Evolutionary conservation across 2,888 invertebrate genomes (phyloP).

Genomic region (Linnaemya vulpina): DNA sequence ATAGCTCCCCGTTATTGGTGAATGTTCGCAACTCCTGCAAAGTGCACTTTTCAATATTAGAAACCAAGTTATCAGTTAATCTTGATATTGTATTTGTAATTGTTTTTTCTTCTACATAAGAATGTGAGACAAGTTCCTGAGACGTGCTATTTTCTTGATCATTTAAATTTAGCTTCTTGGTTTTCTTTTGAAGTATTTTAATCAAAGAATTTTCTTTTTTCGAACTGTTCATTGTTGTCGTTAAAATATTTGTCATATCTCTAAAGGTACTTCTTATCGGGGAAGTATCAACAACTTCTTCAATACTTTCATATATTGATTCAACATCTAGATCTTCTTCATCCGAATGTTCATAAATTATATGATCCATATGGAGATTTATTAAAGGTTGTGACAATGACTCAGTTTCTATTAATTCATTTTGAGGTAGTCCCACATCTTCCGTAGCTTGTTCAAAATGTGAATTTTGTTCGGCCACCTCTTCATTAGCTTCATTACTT

Average conservation of each 20-base stretch:
- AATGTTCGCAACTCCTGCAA: constrained; percentile 14
- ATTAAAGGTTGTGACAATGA: neutral
- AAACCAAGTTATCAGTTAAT: neutral
- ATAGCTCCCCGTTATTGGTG: neutral
- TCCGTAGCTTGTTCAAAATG: neutral
- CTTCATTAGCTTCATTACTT: neutral
- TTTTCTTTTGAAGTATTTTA: constrained; percentile 1
- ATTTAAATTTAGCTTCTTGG: neutral
- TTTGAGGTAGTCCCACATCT: neutral
- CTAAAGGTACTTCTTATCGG: neutral
- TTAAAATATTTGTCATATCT: constrained; percentile 22
- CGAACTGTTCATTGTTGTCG: neutral
- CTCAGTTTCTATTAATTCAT: neutral
- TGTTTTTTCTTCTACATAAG: neutral
- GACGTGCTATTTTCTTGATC: neutral
- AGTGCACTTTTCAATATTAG: neutral
- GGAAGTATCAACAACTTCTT: constrained; percentile 3
- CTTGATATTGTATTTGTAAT: neutral
- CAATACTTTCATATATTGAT: constrained; percentile 32
- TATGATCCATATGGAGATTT: neutral
- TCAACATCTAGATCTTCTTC: neutral
- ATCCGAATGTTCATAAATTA: constrained; percentile 15
- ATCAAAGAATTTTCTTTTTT: neutral
- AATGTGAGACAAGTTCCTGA: neutral
- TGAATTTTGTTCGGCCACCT: neutral